phyloP scores from a whole-genome alignment of 2,888 invertebrate genomes.

The Platycheirus rosarum region DNA sequence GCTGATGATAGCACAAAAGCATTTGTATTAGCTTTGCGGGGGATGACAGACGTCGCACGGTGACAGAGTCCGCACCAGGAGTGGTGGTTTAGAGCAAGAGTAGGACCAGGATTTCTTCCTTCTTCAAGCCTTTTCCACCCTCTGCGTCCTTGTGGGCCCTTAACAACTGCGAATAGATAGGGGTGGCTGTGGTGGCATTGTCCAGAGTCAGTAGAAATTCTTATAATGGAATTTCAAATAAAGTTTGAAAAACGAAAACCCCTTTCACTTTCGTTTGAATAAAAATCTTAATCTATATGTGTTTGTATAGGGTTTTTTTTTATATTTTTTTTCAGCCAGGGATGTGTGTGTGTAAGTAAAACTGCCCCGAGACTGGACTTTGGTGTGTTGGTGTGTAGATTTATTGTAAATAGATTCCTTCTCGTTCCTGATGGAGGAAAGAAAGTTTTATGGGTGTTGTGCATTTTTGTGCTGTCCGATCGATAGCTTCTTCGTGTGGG shows the following conservation, averaged over 20 bases:
- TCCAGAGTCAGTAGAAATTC: conserved; percentile 67
- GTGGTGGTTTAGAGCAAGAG: conserved; percentile 15
- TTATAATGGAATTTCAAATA: conserved; percentile 73
- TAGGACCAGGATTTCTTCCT: conserved; percentile 55
- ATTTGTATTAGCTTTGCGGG: conserved; percentile 52
- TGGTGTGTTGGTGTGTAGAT: conserved; percentile 67
- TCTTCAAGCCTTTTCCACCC: conserved; percentile 50
- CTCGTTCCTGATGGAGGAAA: conserved; percentile 7
- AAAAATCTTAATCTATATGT: conserved; percentile 70
- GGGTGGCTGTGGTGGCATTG: conserved; percentile 37
- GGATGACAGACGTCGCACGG: neutral
- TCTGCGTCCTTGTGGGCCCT: conserved; percentile 32
- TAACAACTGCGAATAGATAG: conserved; percentile 22
- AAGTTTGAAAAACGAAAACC: conserved; percentile 64
- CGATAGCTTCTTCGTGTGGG: conserved; percentile 60
- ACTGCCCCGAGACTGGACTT: conserved; percentile 42
- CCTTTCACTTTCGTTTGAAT: conserved; percentile 70
- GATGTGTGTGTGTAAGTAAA: conserved; percentile 15
- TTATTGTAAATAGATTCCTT: conserved; percentile 71
- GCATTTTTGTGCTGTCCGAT: conserved; percentile 72
- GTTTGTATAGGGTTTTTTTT: conserved; percentile 54
- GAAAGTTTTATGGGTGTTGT: conserved; percentile 65
- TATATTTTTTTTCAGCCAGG: conserved; percentile 17
- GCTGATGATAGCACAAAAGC: conserved; percentile 51
- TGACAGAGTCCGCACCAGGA: neutral